Conservation (phyloP, 1,140 invertebrate genomes). For the Sitodiplosis mosellana region DNA sequence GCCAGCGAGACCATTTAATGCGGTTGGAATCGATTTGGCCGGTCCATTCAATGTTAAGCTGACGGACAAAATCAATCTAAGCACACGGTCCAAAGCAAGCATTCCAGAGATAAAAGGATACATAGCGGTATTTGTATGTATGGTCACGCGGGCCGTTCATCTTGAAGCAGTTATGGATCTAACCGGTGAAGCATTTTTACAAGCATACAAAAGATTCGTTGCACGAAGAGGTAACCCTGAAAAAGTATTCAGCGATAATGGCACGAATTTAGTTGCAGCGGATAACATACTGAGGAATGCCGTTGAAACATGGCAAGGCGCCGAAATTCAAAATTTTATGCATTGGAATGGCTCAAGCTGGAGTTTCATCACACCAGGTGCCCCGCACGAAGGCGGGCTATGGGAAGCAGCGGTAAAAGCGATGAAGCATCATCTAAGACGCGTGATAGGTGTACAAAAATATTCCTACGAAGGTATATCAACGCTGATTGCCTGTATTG, state of each 20-base stretch:
- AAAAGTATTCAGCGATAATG: conserved; percentile 9
- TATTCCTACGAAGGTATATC: conserved; percentile 14
- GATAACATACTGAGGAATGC: conserved; percentile 20
- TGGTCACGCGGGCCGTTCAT: too few relatives aligned
- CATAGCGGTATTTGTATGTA: too few relatives aligned
- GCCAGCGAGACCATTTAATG: too few relatives aligned
- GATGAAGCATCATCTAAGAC: conserved; percentile 12
- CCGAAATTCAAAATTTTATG: too few relatives aligned
- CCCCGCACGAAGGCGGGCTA: conserved; percentile 10
- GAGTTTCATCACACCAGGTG: conserved; percentile 8
- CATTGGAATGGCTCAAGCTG: conserved; percentile 5
- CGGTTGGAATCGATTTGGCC: too few relatives aligned
- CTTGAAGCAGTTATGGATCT: too few relatives aligned
- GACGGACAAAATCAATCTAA: too few relatives aligned
- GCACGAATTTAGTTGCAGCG: conserved; percentile 9
- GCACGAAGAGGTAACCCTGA: too few relatives aligned
- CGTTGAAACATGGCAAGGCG: too few relatives aligned
- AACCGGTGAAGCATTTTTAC: conserved; percentile 2
- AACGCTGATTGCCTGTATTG: conserved; percentile 11
- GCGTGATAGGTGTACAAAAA: conserved; percentile 6
- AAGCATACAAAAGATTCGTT: conserved; percentile 1
- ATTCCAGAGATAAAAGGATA: conserved; percentile 5
- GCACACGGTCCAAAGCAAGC: too few relatives aligned
- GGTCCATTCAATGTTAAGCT: too few relatives aligned
- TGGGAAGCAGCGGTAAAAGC: conserved; percentile 12